Evolutionary conservation across 2,888 invertebrate genomes (phyloP), one percentile per base, ranked within the genome.

Genomic region (Bugulina stolonifera): DNA sequence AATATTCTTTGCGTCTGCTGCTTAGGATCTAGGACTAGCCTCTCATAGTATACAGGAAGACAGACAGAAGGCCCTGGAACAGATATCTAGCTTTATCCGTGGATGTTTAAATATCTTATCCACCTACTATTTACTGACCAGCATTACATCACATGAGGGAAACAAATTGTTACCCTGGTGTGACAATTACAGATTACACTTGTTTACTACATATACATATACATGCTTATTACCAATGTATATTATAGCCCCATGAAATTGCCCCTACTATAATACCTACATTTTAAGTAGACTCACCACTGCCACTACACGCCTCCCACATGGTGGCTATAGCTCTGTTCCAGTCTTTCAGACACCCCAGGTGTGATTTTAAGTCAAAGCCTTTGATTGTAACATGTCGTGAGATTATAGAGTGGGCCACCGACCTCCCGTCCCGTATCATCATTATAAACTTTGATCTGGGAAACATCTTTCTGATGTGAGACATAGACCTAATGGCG

Each of bases 371-470:
- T 85, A 98, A 87, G 87, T 98, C 95, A 87, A 99, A 99, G 69
- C 96, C 97, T 23, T 92, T 91, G 81, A 93, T 93, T 52, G 90
- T 90, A 69, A 90, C 89, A 89, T 95, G 93, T 79, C 98, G 89
- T 71, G 93, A 92, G 82, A 99, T 97, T 84, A 99, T 96, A 76
- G 97, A 98, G 87, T 99, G 97, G 75, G 97, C 97, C 32, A 97
- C 96, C 75, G 98, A 99, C 76, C 99, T 89, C 34, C 98, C 98
- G 85, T 99, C 99, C 76, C 99, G 90, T 79, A 98, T 91, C 95
- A 98, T 96, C 86, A 98, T 93, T 79, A 99, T 88, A 86, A 96
- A 99, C 87, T 97, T 97, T 73, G 96, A 92, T 83, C 95, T 94
- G 69, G 99, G 98, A 87, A 99, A 99, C 74, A 99, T 88, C 83